Conservation (phyloP, 2,113 vertebrate species). For the Periophthalmus modestus region DNA sequence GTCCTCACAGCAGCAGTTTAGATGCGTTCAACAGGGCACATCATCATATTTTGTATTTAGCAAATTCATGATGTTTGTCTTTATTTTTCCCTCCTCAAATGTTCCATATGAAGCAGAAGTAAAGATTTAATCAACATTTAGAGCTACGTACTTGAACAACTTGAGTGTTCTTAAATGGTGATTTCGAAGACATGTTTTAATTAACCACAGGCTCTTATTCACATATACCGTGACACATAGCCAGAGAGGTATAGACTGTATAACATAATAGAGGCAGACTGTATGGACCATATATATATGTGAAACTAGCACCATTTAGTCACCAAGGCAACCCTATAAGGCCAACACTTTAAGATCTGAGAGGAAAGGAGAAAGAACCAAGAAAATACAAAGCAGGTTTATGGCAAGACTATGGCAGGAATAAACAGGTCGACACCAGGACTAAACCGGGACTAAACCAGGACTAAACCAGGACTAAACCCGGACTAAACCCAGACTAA, state of each 20-base stretch:
- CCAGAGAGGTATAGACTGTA: background rate
- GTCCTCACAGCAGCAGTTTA: no score
- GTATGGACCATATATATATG: background rate
- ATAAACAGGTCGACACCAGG: background rate
- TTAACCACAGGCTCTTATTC: background rate
- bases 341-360: background rate
- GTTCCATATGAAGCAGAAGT: no score
- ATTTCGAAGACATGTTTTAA: background rate
- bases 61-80: no score
- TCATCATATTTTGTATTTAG: no score
- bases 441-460: background rate
- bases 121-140: no score
- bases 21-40: no score
- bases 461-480: background rate
- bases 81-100: no score
- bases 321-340: slow-evolving; percentile 4
- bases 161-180: background rate
- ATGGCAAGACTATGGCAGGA: background rate
- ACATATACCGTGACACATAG: background rate
- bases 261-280: background rate
- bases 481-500: background rate
- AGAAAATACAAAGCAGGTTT: background rate
- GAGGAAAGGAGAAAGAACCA: background rate
- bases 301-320: slow-evolving; percentile 9
- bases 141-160: background rate